These are phyloP conservation scores for Cynoglossus semilaevis DNA, from an alignment of 2,113 vertebrate genomes.

Conservation along the genomic window DNA sequence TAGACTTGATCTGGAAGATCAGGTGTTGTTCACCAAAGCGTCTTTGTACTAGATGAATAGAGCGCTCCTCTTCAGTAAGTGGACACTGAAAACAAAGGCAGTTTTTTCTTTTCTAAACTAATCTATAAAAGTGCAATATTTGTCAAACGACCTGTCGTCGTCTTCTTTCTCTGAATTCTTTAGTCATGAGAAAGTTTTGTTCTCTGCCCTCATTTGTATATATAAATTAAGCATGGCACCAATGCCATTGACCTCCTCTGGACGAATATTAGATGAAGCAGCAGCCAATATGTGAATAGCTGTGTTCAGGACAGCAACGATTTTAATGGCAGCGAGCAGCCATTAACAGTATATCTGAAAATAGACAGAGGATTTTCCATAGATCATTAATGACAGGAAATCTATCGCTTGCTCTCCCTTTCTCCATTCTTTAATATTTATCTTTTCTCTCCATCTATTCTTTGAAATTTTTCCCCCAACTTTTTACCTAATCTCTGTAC, in stretches of 20 bases:
- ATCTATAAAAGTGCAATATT: background rate
- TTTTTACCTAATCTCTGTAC: constrained; percentile 41
- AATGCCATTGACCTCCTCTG: constrained; percentile 66
- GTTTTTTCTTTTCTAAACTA: too few species aligned
- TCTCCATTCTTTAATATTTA: constrained; percentile 65
- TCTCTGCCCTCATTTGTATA: constrained; percentile 45
- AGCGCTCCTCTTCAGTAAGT: too few species aligned
- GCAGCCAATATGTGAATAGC: constrained; percentile 74
- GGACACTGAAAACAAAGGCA: too few species aligned
- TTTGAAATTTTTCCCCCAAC: constrained; percentile 29
- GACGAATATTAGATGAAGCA: constrained; percentile 77
- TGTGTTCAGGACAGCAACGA: constrained; percentile 75
- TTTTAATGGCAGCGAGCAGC: constrained; percentile 79
- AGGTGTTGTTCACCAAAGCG: background rate
- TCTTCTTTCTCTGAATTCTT: constrained; percentile 4
- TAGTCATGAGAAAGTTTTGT: constrained; percentile 22
- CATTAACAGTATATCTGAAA: constrained; percentile 81
- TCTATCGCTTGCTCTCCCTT: constrained; percentile 68
- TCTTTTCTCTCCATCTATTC: constrained; percentile 49
- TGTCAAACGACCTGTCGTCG: constrained; percentile 12
- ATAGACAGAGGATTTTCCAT: constrained; percentile 79
- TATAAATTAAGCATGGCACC: constrained; percentile 58
- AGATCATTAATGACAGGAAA: constrained; percentile 80
- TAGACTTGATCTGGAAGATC: too few species aligned
- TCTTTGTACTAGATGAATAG: background rate